Percentiles rank a stretch among this genome's conserved stretches.
Conservation (phyloP, 2,113 vertebrate genomes). For the Origma solitaria region DNA sequence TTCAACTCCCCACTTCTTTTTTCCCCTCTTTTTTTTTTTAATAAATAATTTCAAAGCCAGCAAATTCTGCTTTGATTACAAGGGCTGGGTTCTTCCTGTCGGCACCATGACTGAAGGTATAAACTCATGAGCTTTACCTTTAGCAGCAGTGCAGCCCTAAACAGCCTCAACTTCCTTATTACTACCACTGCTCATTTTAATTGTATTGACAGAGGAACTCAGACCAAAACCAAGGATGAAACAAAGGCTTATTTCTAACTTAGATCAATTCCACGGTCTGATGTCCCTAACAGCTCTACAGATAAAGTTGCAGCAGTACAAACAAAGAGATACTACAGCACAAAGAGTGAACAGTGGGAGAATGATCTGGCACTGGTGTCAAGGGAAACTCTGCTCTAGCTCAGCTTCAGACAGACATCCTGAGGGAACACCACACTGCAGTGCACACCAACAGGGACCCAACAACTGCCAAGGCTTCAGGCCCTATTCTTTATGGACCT, state of each 20-base stretch:
- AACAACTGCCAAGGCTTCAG: neutral
- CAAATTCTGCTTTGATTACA: neutral
- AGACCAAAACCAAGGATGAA: neutral
- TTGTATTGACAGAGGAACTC: neutral
- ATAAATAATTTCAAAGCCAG: neutral
- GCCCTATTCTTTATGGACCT: neutral
- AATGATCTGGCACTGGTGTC: neutral
- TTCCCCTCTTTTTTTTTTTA: too few species aligned
- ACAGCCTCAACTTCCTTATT: neutral
- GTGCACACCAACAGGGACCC: accelerated
- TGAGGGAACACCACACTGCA: neutral
- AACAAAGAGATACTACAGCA: neutral
- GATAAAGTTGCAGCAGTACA: neutral
- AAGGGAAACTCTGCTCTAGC: neutral
- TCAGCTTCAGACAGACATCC: neutral
- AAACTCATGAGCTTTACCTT: neutral
- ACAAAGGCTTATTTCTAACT: neutral
- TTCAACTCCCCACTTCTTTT: neutral
- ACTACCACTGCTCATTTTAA: neutral
- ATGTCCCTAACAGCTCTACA: neutral
- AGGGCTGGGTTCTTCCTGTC: neutral
- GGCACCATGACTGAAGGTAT: neutral
- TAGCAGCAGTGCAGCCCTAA: neutral
- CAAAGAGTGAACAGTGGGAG: neutral
- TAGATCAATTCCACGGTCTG: neutral